Base-by-base conservation (phyloP, 1,140 invertebrate species). In the Polypedilum pembai region DNA sequence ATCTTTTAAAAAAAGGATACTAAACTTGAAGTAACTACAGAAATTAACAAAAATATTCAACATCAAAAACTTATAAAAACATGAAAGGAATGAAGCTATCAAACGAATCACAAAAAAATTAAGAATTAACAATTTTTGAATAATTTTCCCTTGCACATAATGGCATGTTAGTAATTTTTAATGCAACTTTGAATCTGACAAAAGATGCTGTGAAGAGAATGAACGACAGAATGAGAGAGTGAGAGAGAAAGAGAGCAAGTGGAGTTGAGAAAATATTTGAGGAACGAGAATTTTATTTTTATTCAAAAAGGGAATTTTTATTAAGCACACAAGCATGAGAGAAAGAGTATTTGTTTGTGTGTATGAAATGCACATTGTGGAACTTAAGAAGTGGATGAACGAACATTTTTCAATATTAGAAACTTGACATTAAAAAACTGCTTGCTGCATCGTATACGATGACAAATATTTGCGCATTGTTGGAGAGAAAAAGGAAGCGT, bases 401-500 rank as follows among this genome's bases (percentile, higher is more conserved):
- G n/a, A n/a, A 56, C 45, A 56, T 56, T 56, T 56, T 56, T 56
- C 45, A 56, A 56, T 56, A 56, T 56, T 56, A 56, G 45, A 56
- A 33, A n/a, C 45, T 56, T 56, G 45, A 56, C 45, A 56, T 56
- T 56, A 56, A 56, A 56, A 56, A 56, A n/a, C n/a, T 56, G 45
- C 45, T 56, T 33, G 12, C 45, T 56, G 45, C 45, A 56, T 56
- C 45, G 45, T 56, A 33, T 33, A n/a, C 12, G 45, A 56, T 56
- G 45, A 56, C 45, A 56, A 56, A 56, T 56, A 56, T 56, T 56
- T 56, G 45, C 45, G 45, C 45, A 56, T 56, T 56, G 45, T 56
- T 56, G 45, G 12, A n/a, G 45, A 15, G 45, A n/a, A 56, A 45
- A 15, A 15, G 41, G 1, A 1, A 15, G 45, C 24, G 24, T 33